These are phyloP conservation scores for Rhinoraja longicauda DNA, from an alignment of 2,797 vertebrate genomes.

Conservation along the genomic window DNA sequence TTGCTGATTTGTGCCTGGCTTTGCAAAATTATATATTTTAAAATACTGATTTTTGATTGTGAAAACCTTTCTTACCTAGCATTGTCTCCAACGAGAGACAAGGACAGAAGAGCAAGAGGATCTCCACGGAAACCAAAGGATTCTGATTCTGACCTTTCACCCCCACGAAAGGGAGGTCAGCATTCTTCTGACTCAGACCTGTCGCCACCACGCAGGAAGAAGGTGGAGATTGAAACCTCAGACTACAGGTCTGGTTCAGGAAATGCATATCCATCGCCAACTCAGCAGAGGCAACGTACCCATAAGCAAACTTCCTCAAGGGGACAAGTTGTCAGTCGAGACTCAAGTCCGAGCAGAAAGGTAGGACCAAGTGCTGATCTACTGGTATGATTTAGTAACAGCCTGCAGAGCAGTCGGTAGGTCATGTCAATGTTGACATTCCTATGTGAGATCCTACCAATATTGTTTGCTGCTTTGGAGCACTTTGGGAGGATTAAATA, in stretches of 20 bases:
- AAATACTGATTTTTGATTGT: not conserved
- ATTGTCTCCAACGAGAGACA: not conserved
- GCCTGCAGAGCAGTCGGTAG: not conserved
- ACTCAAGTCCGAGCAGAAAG: constrained; percentile 37
- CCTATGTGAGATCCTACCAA: too few species aligned
- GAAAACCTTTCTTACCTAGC: not conserved
- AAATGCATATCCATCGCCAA: not conserved
- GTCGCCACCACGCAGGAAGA: constrained; percentile 61
- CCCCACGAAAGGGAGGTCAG: constrained; percentile 49
- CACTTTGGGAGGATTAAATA: not conserved
- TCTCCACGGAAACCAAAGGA: constrained; percentile 36
- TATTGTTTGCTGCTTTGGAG: not conserved
- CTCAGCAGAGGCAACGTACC: fast-evolving
- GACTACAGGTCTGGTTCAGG: not conserved
- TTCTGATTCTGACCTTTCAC: constrained; percentile 62
- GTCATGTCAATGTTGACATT: not conserved
- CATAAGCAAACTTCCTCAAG: constrained; percentile 35
- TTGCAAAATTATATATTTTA: not conserved
- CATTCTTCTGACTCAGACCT: constrained; percentile 54
- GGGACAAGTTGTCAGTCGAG: not conserved
- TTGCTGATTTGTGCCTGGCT: not conserved
- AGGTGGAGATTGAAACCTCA: constrained; percentile 42
- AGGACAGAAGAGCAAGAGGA: not conserved
- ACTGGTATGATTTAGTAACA: not conserved
- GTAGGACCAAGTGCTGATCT: constrained; percentile 39